Conservation (phyloP, 2,797 vertebrate species). For the Siniperca obscura region DNA sequence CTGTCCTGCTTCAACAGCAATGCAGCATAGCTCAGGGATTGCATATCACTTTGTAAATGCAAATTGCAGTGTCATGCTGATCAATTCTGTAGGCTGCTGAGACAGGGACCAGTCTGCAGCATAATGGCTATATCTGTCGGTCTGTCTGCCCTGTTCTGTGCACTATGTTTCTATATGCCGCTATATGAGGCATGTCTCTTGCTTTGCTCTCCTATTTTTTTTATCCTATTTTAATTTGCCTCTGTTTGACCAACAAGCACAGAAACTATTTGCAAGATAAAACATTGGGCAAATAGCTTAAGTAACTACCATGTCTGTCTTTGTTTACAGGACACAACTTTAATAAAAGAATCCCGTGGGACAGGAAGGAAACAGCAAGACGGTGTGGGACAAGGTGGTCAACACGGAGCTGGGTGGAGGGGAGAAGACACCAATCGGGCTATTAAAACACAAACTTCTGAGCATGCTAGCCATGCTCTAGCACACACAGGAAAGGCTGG, state of each 20-base stretch:
- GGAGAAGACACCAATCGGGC: conserved; percentile 25
- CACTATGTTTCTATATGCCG: conserved; percentile 11
- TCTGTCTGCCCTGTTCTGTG: conserved; percentile 21
- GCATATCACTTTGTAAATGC: conserved; percentile 70
- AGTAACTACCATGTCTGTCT: conserved; percentile 42
- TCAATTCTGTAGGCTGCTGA: conserved; percentile 75
- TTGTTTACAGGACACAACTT: conserved; percentile 63
- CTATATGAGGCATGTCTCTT: conserved; percentile 6
- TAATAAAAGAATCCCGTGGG: conserved; percentile 37
- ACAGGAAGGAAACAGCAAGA: conserved; percentile 43
- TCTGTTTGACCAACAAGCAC: conserved; percentile 3
- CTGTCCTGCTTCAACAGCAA: conserved; percentile 59
- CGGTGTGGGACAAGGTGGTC: conserved; percentile 34
- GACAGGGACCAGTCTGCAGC: conserved; percentile 69
- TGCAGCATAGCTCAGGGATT: conserved; percentile 58
- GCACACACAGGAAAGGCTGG: conserved; percentile 51
- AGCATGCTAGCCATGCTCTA: conserved; percentile 73
- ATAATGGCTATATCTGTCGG: conserved; percentile 30
- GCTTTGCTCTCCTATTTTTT: not conserved
- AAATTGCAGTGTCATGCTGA: conserved; percentile 80
- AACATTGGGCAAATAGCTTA: not conserved
- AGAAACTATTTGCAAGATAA: conserved; percentile 29
- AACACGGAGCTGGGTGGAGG: conserved; percentile 38
- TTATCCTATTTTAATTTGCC: conserved; percentile 2
- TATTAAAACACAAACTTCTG: conserved; percentile 7